These are phyloP conservation scores for Pelodytes ibericus DNA, from an alignment of 2,797 vertebrate species.

Conservation along the genomic window DNA sequence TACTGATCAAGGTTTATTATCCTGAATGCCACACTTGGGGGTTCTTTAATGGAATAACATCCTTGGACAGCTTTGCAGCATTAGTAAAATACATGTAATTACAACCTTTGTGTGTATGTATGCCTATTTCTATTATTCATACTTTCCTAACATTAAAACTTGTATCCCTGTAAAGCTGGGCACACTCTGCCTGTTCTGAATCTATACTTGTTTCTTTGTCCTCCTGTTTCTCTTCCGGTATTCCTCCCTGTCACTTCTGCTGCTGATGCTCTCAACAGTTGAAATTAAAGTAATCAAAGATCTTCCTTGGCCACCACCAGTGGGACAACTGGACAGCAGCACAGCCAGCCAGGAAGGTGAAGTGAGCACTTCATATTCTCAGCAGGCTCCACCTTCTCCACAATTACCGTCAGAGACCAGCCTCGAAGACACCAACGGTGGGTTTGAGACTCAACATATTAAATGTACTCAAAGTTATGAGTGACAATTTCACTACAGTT, in stretches of 20 bases:
- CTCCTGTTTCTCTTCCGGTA: conserved; percentile 46
- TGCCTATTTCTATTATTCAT: not conserved
- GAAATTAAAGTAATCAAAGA: conserved; percentile 99
- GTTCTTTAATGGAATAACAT: too few relatives aligned
- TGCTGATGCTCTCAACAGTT: conserved; percentile 78
- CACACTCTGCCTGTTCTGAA: conserved; percentile 63
- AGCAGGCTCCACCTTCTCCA: conserved; percentile 77
- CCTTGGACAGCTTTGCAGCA: too few relatives aligned
- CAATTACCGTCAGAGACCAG: conserved; percentile 63
- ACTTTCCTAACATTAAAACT: not conserved
- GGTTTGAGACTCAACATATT: conserved; percentile 68
- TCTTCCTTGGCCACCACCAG: conserved; percentile 96
- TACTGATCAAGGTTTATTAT: too few relatives aligned
- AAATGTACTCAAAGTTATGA: not conserved
- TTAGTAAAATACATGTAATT: too few relatives aligned
- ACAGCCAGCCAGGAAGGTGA: conserved; percentile 80
- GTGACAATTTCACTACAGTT: not conserved
- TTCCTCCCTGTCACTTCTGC: conserved; percentile 55
- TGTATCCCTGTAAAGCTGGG: conserved; percentile 58
- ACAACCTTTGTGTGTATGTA: not conserved
- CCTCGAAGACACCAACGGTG: conserved; percentile 93
- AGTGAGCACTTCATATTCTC: conserved; percentile 74
- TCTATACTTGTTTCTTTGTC: conserved; percentile 65
- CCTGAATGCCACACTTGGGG: too few relatives aligned
- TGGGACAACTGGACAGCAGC: conserved; percentile 92